phyloP scores from a whole-genome alignment of 2,888 invertebrate genomes.

The Crematogaster levior region DNA sequence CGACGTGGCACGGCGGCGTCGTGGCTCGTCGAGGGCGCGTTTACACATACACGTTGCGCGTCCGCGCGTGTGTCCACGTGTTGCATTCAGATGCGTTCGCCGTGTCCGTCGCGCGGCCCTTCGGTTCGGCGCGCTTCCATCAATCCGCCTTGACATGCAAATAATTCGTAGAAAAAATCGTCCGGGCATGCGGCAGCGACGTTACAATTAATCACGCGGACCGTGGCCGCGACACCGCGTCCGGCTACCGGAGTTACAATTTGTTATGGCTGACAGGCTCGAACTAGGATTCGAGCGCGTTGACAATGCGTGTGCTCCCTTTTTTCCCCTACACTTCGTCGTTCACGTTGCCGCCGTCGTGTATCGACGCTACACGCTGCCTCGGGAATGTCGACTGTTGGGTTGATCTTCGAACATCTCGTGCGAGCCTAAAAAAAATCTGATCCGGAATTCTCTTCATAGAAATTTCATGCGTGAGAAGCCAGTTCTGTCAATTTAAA shows the following conservation, averaged over 20 bases:
- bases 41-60: constrained; percentile 33
- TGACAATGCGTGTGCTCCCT: constrained; percentile 69
- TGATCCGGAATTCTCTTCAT: neutral
- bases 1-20: constrained; percentile 13
- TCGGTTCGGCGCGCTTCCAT: constrained; percentile 71
- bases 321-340: constrained; percentile 57
- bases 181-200: constrained; percentile 73
- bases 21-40: constrained; percentile 31
- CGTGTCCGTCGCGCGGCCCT: constrained; percentile 44
- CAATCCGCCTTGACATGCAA: constrained; percentile 83
- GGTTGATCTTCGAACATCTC: constrained; percentile 5
- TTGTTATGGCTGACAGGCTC: constrained; percentile 84
- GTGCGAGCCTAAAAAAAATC: neutral
- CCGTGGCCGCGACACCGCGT: constrained; percentile 76
- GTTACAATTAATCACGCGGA: constrained; percentile 83
- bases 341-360: constrained; percentile 30
- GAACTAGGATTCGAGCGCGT: constrained; percentile 66
- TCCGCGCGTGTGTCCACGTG: constrained; percentile 39
- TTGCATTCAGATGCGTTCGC: constrained; percentile 62
- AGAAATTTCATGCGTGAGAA: neutral
- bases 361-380: neutral
- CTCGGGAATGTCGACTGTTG: constrained; percentile 14
- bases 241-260: constrained; percentile 82
- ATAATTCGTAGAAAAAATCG: constrained; percentile 80
- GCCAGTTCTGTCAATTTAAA: neutral